These are phyloP conservation scores for Tachuris rubrigastra DNA, from an alignment of 2,113 vertebrate species.

Conservation along the genomic window DNA sequence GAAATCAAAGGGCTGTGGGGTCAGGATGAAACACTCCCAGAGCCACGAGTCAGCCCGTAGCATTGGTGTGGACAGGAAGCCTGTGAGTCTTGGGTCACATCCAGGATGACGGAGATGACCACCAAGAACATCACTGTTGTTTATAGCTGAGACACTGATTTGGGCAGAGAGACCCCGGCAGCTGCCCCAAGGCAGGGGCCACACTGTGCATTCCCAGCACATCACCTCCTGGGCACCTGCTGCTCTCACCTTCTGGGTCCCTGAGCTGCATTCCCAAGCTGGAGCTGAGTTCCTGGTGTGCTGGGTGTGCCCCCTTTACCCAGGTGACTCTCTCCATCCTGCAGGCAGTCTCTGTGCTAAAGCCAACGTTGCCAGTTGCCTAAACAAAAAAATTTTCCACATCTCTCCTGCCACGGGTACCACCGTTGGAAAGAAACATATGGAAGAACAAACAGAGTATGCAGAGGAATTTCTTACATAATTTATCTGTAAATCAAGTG, in stretches of 20 bases:
- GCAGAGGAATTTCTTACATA: background rate
- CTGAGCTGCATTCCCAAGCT: background rate
- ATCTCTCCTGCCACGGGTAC: background rate
- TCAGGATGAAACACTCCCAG: background rate
- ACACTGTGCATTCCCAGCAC: accelerated
- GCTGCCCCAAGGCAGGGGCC: background rate
- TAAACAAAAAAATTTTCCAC: background rate
- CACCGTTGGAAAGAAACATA: background rate
- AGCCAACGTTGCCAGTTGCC: background rate
- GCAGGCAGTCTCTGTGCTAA: background rate
- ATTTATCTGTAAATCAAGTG: background rate
- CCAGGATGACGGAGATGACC: background rate
- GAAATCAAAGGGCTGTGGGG: background rate
- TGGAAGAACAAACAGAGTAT: background rate
- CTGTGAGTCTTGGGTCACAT: background rate
- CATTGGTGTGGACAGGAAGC: background rate
- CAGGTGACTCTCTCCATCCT: background rate
- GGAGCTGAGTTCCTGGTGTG: background rate
- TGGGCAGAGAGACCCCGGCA: background rate
- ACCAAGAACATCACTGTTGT: background rate
- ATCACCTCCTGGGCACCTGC: background rate
- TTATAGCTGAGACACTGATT: background rate
- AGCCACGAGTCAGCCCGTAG: background rate
- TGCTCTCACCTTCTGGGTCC: background rate
- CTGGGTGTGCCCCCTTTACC: background rate